Evolutionary conservation across 1,140 invertebrate species (phyloP), one percentile per base, ranked within the genome.

Genomic region (Hypothenemus hampei): DNA sequence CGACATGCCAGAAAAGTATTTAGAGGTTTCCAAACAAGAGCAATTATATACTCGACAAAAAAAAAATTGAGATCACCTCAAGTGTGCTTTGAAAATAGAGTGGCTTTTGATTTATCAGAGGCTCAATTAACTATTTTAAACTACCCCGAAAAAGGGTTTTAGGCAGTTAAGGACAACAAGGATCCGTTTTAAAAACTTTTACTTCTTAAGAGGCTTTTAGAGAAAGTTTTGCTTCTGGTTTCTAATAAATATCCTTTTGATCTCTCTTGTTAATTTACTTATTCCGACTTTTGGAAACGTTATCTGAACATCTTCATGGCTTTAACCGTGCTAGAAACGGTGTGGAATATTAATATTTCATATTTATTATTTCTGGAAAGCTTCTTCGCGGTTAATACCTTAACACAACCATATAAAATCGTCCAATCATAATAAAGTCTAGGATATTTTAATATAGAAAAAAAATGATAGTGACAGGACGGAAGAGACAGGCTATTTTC

Each of bases 371-470:
- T 45, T 45, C 15, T 45, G 24, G 24, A 45, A 29, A 13, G 23
- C 43, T 8, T 29, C 43, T 45, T 45, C 24, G 13, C 19, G 43
- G 24, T 13, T 45, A 45, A 31, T 31, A 29, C 43, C 23, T 45
- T 13, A 22, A 45, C 43, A 13, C 22, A 10, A 16, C 23, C 7
- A 5, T 26, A 20, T 45, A 45, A 45, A 45, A 45, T 24, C 43
- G 13, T 13, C 43, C 15, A 45, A 45, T 45, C 43, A 45, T 45
- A 45, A 45, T 45, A 45, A 45, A 45, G 43, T 45, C 26, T 45
- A 31, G 43, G n/a, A 45, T 26, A 45, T 45, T 45, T 45, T 45
- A 26, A 45, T 45, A 45, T 13, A 16, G 11, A 45, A 45, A n/a
- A n/a, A 45, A 45, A 45, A 29, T 29, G 26, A 29, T 24, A 15